phyloP scores from a whole-genome alignment of 2,888 invertebrate genomes.

The Thecophora atra region DNA sequence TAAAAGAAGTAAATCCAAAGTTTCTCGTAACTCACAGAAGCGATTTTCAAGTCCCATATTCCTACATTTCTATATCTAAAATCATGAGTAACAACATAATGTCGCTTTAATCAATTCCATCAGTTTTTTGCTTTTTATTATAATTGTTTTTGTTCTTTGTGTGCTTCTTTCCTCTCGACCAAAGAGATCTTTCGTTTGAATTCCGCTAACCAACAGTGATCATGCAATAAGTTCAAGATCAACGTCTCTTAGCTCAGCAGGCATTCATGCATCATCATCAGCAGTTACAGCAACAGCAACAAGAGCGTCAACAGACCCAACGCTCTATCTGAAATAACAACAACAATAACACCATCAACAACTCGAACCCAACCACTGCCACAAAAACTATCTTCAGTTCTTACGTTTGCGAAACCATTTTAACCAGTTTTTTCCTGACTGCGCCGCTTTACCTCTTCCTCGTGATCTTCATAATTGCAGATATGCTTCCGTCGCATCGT shows the following conservation, averaged over 20 bases:
- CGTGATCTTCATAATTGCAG: too few species aligned
- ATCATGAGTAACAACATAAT: constrained; percentile 3
- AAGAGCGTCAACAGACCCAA: background rate
- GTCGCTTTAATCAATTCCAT: background rate
- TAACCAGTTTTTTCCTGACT: background rate
- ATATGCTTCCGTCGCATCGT: background rate
- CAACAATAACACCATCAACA: constrained; percentile 1
- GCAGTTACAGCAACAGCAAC: background rate
- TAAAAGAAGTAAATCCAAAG: too few species aligned
- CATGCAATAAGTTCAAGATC: constrained; percentile 28
- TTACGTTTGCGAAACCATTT: background rate
- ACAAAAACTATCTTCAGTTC: constrained; percentile 15
- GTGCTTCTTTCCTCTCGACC: background rate
- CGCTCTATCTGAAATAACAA: constrained; percentile 9
- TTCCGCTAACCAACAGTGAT: constrained; percentile 16
- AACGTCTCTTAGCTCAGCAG: constrained; percentile 16
- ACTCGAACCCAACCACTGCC: constrained; percentile 4
- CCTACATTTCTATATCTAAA: background rate
- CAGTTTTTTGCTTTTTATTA: too few species aligned
- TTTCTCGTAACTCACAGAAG: too few species aligned
- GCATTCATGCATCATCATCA: background rate
- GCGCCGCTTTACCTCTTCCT: background rate
- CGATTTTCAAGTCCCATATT: too few species aligned
- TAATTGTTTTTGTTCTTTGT: too few species aligned
- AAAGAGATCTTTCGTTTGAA: constrained; percentile 11